Percentiles rank a stretch among this genome's conserved stretches.
These are phyloP conservation scores for Neoascia interrupta DNA, from an alignment of 2,888 invertebrate species.

Conservation along the genomic window DNA sequence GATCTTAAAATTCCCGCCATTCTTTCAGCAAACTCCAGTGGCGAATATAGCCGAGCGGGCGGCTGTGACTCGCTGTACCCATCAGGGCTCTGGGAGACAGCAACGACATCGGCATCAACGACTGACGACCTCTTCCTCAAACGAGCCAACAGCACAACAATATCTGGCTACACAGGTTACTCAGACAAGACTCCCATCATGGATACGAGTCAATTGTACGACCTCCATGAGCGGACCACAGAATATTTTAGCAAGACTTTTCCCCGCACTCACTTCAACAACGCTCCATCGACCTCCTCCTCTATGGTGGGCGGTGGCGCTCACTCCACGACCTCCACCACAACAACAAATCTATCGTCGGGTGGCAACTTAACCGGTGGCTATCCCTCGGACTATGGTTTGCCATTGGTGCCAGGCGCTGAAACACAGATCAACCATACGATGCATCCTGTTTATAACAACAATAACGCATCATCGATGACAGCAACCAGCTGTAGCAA, in stretches of 20 bases:
- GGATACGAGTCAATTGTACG: slow-evolving; percentile 80
- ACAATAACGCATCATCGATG: slow-evolving; percentile 69
- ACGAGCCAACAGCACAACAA: slow-evolving; percentile 82
- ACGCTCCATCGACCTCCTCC: slow-evolving; percentile 65
- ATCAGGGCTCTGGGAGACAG: slow-evolving; percentile 88
- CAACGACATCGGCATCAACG: slow-evolving; percentile 73
- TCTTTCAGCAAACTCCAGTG: slow-evolving; percentile 82
- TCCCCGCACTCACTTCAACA: slow-evolving; percentile 80
- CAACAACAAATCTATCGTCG: slow-evolving; percentile 76
- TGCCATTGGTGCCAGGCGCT: slow-evolving; percentile 83
- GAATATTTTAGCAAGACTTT: slow-evolving; percentile 84
- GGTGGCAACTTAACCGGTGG: slow-evolving; percentile 76
- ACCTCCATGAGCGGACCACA: slow-evolving; percentile 78
- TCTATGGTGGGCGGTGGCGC: slow-evolving; percentile 70
- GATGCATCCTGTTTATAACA: slow-evolving; percentile 80
- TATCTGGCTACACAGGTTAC: slow-evolving; percentile 82
- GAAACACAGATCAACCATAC: slow-evolving; percentile 79
- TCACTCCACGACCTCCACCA: slow-evolving; percentile 76
- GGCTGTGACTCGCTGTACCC: slow-evolving; percentile 88
- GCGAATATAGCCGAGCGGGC: slow-evolving; percentile 88
- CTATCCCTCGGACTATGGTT: slow-evolving; percentile 89
- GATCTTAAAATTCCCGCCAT: slow-evolving; percentile 76
- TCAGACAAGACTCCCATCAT: slow-evolving; percentile 89
- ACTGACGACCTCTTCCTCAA: slow-evolving; percentile 81
- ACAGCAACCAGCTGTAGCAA: slow-evolving; percentile 68